Percentiles rank a stretch among this genome's conserved stretches.
phyloP scores from a whole-genome alignment of 2,113 vertebrate genomes.

The Platichthys flesus region DNA sequence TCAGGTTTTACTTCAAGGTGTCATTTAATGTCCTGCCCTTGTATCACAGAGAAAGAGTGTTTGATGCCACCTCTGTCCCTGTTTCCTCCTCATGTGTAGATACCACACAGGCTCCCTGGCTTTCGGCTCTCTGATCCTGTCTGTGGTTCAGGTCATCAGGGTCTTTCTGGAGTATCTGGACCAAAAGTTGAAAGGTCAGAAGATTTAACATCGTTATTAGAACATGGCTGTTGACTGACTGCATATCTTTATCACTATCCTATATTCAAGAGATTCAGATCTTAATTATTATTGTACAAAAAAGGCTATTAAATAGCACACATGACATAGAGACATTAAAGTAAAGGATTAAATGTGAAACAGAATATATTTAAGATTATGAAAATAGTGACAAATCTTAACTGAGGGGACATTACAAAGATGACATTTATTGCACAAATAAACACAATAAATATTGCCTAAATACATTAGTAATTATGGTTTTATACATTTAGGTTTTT shows the following conservation, averaged over 20 bases:
- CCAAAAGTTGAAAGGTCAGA: conserved; percentile 91
- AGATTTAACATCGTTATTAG: background rate
- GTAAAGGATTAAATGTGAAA: too few species aligned
- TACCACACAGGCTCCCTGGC: conserved; percentile 96
- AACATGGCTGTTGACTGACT: background rate
- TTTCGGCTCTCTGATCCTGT: conserved; percentile 92
- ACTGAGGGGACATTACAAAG: too few species aligned
- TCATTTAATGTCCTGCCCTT: background rate
- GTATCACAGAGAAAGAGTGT: background rate
- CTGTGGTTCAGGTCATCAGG: conserved; percentile 91
- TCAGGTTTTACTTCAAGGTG: background rate
- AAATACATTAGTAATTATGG: background rate
- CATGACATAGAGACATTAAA: too few species aligned
- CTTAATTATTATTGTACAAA: too few species aligned
- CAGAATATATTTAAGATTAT: too few species aligned
- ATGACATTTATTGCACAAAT: too few species aligned
- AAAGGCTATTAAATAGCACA: too few species aligned
- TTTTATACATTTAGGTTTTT: background rate
- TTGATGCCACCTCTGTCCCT: conserved; percentile 11
- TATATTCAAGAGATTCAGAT: too few species aligned
- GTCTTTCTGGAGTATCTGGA: conserved; percentile 94
- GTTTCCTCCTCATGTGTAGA: conserved; percentile 69
- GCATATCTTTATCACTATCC: background rate
- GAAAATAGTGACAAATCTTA: too few species aligned
- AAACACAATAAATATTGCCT: too few species aligned